These are phyloP conservation scores for Adelognathus sp. DNA, from an alignment of 2,888 invertebrate species.

Conservation along the genomic window DNA sequence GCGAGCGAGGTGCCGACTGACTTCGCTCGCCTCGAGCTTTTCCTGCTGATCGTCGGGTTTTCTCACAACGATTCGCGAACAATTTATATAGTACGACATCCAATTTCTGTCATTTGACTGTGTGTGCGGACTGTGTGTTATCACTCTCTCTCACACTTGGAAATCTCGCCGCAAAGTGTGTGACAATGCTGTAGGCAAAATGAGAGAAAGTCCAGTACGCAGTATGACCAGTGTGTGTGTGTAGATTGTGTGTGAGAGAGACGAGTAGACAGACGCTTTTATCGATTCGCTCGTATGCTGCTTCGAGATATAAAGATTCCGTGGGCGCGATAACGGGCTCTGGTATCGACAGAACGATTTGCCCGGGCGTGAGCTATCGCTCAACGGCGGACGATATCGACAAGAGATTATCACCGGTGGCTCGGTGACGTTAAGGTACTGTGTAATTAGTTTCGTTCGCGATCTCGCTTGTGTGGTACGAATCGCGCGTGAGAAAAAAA, in stretches of 20 bases:
- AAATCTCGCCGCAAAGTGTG: slow-evolving; percentile 6
- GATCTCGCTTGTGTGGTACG: neutral
- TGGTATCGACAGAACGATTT: slow-evolving; percentile 25
- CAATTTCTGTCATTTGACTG: slow-evolving; percentile 9
- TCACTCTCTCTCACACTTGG: neutral
- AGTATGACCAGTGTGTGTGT: no score
- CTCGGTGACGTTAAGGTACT: slow-evolving; percentile 5
- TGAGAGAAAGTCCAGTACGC: slow-evolving; percentile 3
- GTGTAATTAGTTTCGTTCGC: slow-evolving; percentile 24
- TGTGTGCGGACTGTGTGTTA: neutral
- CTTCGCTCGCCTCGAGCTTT: neutral
- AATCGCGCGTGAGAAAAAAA: neutral
- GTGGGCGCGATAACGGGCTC: slow-evolving; percentile 26
- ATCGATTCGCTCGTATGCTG: slow-evolving; percentile 16
- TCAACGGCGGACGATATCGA: slow-evolving; percentile 5
- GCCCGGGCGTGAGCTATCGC: slow-evolving; percentile 21
- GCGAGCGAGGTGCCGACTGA: slow-evolving; percentile 27
- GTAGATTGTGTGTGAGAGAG: neutral
- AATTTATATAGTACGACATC: slow-evolving; percentile 6
- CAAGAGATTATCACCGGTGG: neutral
- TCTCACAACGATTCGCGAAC: slow-evolving; percentile 3
- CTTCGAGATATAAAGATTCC: slow-evolving; percentile 34
- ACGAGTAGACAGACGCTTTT: slow-evolving; percentile 4
- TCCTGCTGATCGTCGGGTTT: slow-evolving; percentile 26
- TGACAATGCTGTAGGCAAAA: slow-evolving; percentile 29